Evolutionary conservation across 2,113 vertebrate genomes (phyloP), one percentile per base, ranked within the genome.

Genomic region (Pyrgilauda ruficollis): DNA sequence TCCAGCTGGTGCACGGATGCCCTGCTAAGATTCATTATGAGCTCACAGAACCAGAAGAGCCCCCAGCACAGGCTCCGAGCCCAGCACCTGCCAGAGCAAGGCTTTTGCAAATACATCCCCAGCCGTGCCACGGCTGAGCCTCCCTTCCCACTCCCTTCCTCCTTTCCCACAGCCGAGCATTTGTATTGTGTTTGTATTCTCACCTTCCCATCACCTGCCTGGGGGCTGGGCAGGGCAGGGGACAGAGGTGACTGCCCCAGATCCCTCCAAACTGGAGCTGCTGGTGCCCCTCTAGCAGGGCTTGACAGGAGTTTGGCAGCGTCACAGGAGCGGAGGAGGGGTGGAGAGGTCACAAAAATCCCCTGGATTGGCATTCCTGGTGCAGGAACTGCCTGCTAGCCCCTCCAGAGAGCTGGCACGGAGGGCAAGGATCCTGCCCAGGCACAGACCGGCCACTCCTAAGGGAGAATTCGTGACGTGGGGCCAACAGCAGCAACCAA

Each of bases 281-380:
- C 85, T 50, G 22, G 26, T 69, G 59, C 27, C 67, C 47, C n/a
- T 70, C 47, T 56, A n/a, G 52, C 72, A 46, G 58, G 43, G 6
- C 50, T 62, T n/a, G 50, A 19, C 79, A 77, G 47, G 44, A 75
- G 19, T 21, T 59, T 87, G 72, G 81, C 68, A 63, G 46, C 0
- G 0, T 10, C 61, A 39, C 20, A 3, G n/a, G 69, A 35, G 31
- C 0, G 0, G 47, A 43, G 53, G 10, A 74, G 39, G 79, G 59
- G 18, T 33, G 17, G 11, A 27, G 23, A 72, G 41, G 53, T 47
- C 58, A 64, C 61, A 14, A 35, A 10, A 9, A 31, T 37, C 10
- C 39, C 52, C 61, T 8, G 11, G n/a, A 46, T 8, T 11, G 41
- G 18, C 52, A 43, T 77, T 81, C 49, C 63, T 33, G 31, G 49